Conservation (phyloP, 1,140 invertebrate genomes). For the Melitaea cinxia region DNA sequence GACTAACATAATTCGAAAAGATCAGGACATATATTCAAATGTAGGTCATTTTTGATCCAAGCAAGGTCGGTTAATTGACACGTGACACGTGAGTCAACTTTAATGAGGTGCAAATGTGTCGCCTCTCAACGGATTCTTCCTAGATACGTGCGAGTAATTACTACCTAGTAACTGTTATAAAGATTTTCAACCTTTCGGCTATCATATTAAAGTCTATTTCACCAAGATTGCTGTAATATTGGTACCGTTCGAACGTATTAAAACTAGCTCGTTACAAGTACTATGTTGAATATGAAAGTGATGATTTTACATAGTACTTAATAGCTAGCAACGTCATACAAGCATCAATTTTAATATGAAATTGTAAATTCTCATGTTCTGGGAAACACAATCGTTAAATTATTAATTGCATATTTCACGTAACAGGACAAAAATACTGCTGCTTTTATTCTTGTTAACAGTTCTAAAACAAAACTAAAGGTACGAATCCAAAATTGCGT, state of each 20-base stretch:
- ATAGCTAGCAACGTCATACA: background rate
- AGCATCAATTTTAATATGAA: no score
- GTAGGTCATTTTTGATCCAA: constrained; percentile 25
- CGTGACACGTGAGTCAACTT: constrained; percentile 53
- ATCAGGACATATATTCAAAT: constrained; percentile 14
- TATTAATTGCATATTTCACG: no score
- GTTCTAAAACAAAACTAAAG: no score
- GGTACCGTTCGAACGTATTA: background rate
- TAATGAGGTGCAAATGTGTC: constrained; percentile 58
- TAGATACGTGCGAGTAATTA: constrained; percentile 32
- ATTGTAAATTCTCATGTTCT: no score
- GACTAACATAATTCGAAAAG: constrained; percentile 17
- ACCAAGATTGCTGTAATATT: background rate
- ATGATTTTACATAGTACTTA: background rate
- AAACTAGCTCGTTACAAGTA: background rate
- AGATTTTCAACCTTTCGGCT: background rate
- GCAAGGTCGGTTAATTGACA: constrained; percentile 61
- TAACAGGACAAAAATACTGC: no score
- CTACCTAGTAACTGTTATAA: background rate
- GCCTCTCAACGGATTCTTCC: constrained; percentile 30
- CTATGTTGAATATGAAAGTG: background rate
- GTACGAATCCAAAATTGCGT: background rate
- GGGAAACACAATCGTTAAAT: no score
- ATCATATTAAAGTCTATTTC: background rate
- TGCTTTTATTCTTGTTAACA: no score